A percentile compares a stretch with the other conserved stretches of the same genome.
Evolutionary conservation across 2,888 invertebrate genomes (phyloP).

Genomic region (Heliconius erato): DNA sequence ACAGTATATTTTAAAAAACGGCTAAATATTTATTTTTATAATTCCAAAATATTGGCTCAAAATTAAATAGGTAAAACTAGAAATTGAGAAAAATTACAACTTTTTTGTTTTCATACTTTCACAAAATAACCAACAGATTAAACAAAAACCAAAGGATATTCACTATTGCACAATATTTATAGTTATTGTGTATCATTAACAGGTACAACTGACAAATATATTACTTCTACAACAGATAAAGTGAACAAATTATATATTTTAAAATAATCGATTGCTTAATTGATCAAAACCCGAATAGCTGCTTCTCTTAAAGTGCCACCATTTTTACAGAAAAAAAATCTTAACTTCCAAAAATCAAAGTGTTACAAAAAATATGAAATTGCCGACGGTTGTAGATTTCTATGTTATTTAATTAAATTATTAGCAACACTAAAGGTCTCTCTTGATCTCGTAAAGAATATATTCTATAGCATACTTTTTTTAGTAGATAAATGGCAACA

Average conservation of each 20-base stretch:
- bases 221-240: conserved; percentile 47
- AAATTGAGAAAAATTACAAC: neutral
- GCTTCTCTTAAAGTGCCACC: neutral
- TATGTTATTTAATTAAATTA: conserved; percentile 12
- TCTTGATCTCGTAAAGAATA: conserved; percentile 15
- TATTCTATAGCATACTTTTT: neutral
- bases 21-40: neutral
- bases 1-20: neutral
- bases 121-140: conserved; percentile 38
- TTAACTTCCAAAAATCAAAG: neutral
- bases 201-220: conserved; percentile 62
- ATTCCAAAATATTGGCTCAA: neutral
- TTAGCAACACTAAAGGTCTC: conserved; percentile 8
- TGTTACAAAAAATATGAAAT: conserved; percentile 17
- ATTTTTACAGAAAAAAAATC: neutral
- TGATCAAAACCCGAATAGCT: neutral
- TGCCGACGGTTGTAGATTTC: conserved; percentile 45
- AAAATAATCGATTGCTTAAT: conserved; percentile 9
- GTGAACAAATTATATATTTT: conserved; percentile 23
- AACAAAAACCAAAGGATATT: conserved; percentile 40
- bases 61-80: neutral
- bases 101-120: conserved; percentile 11
- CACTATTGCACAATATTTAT: conserved; percentile 57
- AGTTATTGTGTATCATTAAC: conserved; percentile 57
- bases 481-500: conserved; percentile 34